Evolutionary conservation across 2,797 vertebrate genomes (phyloP), one percentile per base, ranked within the genome.

Genomic region (Danio jaintianensis): DNA sequence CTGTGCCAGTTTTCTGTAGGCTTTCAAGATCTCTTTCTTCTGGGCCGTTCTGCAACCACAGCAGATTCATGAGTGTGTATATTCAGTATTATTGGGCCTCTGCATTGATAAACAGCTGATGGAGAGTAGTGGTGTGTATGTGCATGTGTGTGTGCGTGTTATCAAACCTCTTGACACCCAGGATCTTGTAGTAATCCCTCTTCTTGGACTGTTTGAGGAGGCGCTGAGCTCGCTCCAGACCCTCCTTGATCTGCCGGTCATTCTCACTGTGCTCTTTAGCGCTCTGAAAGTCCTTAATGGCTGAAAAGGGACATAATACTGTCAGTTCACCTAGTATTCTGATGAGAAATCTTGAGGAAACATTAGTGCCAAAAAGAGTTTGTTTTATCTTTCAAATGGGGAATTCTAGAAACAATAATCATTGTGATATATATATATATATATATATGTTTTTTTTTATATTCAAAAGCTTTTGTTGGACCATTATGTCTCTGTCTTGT

Each of bases 21-120:
- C 98, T 93, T 95, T 98, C 88, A 98, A 94, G 61, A 99, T 99
- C 92, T 99, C 98, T 87, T 96, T 97, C 85, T 99, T 99, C 92
- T 98, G 96, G 52, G 98, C 97, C 42, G 91, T 97, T 91, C 98
- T 99, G 53, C 11, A 48, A 13, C 0, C 78, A 81, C n/a, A 77
- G 5, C n/a, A 75, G 29, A 69, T 68, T 22, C 50, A 47, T 18
- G 18, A 16, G 13, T 12, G 18, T 13, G 13, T 45, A 38, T 22
- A 69, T 15, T 10, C 5, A 56, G 4, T 8, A 50, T 69, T 42
- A 68, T 29, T 3, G 29, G 43, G 36, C 47, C 18, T 29, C n/a
- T 15, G 12, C 29, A 40, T 45, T 29, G 38, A 71, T 52, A 13
- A 22, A 47, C 9, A 72, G 15, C 36, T 63, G 63, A 13, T 6